Base-by-base conservation (phyloP, 2,888 invertebrate genomes). In the Acrobasis consociella region DNA sequence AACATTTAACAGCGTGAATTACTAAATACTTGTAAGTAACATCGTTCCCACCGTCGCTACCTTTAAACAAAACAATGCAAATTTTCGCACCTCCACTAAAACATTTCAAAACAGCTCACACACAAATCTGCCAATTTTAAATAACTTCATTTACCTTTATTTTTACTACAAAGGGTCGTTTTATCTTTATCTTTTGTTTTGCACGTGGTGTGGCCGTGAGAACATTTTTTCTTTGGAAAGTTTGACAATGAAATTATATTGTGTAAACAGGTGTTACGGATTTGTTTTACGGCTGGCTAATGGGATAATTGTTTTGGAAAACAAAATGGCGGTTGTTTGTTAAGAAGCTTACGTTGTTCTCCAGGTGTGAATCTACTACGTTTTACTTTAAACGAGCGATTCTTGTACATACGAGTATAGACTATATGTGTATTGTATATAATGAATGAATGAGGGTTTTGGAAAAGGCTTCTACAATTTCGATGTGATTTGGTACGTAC, bases 141-240 rank as follows among this genome's bases (percentile, higher is more conserved):
- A 56, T 56, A 17, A 7, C 56, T 22, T 56, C 39, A 56, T 56
- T 56, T 56, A 22, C 56, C 56, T 56, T 56, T 56, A 56, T 56
- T n/a, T 22, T 42, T 39, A 15, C 16, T 0, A 56, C 56, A 46
- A 56, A 56, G 56, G 56, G 16, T 10, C 17, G 22, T 42, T 56
- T 56, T 42, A 42, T 39, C 55, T 16, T 15, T 38, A 16, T 42
- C 56, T 56, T 56, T 56, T 42, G 56, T 56, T 42, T 13, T 38
- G n/a, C 56, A 56, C 42, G 56, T 56, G 56, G 42, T 39, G 56
- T 3, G 16, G 11, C 22, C 56, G 56, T 56, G 56, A 56, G 56
- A 56, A 56, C 8, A n/a, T 56, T 22, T 42, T 42, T 42, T 42
- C 13, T 42, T 39, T 42, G 17, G 11, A 38, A 15, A 31, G 56